Base-by-base conservation (phyloP, 2,113 vertebrate genomes). In the Rhinoptilus africanus region DNA sequence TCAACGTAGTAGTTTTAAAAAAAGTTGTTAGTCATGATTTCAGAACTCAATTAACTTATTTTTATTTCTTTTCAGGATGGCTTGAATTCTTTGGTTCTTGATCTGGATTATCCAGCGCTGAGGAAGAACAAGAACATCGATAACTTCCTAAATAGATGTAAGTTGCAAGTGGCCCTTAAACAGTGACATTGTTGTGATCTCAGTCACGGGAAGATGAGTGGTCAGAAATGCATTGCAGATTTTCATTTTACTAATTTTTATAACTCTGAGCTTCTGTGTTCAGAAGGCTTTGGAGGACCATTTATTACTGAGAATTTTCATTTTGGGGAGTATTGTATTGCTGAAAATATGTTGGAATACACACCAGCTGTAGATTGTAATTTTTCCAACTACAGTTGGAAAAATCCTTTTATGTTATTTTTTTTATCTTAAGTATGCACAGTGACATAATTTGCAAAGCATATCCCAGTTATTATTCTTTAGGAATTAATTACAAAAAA, bases 61-160 rank as follows among this genome's bases (percentile, higher is more conserved):
- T 77, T 88, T 89, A 90, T 94, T 96, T 48, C 88, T 76, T 78
- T 97, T 85, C 93, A 99, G 99, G 99, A 99, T 98, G 99, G 99
- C 89, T 98, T 99, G 97, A 99, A 99, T 85, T 99, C 99, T 76
- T 95, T 99, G 98, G 99, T 99, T 90, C 98, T 99, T 97, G 99
- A 99, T 98, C 97, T 99, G 98, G 99, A 99, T 98, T 99, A 99
- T 97, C 99, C 99, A 50, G 99, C 99, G 1, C 98, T 99, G 80
- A 99, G 99, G 95, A 99, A 99, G 98, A 99, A 99, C 98, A 99
- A 99, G 98, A 99, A 99, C 96, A 99, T 99, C 14, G 99, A 99
- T 97, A 99, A 99, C 92, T 99, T 99, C 97, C 96, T 99, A 97
- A 99, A 99, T 97, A 99, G 99, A 99, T 99, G 99, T 99, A 98